These are phyloP conservation scores for Hirundichthys speculiger DNA, from an alignment of 2,113 vertebrate species.

Conservation along the genomic window DNA sequence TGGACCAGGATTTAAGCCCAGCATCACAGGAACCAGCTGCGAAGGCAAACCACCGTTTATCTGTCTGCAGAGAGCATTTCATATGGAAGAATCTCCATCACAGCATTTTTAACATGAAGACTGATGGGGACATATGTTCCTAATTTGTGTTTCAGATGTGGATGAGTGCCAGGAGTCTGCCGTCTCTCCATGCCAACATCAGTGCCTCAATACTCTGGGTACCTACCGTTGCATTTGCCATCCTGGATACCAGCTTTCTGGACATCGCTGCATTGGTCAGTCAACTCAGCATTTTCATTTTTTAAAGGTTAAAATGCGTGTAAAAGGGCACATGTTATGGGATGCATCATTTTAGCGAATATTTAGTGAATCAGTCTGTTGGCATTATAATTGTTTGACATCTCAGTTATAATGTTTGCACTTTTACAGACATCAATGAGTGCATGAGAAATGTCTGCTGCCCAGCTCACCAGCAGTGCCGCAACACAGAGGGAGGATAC, in stretches of 20 bases:
- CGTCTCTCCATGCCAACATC: constrained; percentile 83
- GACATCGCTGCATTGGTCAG: constrained; percentile 82
- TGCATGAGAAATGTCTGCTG: constrained; percentile 80
- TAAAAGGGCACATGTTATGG: too few species aligned
- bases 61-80: too few species aligned
- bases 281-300: not conserved
- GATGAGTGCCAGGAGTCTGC: constrained; percentile 84
- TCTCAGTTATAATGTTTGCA: constrained; percentile 1
- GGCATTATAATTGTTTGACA: not conserved
- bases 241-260: constrained; percentile 82
- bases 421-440: constrained; percentile 81
- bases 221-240: constrained; percentile 83
- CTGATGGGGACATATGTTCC: constrained; percentile 1
- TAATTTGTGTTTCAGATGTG: constrained; percentile 75
- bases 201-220: constrained; percentile 83
- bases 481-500: constrained; percentile 84
- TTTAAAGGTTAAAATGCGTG: too few species aligned
- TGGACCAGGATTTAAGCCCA: constrained; percentile 82
- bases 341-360: too few species aligned
- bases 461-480: constrained; percentile 82
- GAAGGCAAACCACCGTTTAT: constrained; percentile 79
- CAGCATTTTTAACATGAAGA: not conserved
- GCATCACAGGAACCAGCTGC: constrained; percentile 79
- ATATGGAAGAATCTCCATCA: too few species aligned
- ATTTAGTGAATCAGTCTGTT: not conserved